Percentiles rank a stretch among this genome's conserved stretches.
These are phyloP conservation scores for Phainopepla nitens DNA, from an alignment of 2,113 vertebrate genomes.

Conservation along the genomic window DNA sequence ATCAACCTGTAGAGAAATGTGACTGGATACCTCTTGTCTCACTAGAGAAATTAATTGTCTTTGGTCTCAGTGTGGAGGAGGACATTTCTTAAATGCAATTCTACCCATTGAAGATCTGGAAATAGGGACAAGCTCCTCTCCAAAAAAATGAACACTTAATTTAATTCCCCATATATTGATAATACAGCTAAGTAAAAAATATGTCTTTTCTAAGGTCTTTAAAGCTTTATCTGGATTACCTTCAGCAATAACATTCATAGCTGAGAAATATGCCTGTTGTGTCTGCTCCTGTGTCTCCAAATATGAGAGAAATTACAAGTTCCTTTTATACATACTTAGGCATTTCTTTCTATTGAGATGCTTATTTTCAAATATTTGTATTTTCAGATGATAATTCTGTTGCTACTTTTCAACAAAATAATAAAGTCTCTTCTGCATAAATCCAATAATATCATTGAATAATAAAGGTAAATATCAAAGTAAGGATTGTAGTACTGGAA, in stretches of 20 bases:
- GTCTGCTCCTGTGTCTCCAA: not conserved
- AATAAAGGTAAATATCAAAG: not conserved
- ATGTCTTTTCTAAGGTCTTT: not conserved
- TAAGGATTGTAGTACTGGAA: not conserved
- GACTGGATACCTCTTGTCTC: not conserved
- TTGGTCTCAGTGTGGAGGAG: not conserved
- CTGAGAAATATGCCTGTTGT: not conserved
- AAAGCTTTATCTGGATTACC: not conserved
- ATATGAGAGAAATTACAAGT: not conserved
- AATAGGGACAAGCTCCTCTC: not conserved
- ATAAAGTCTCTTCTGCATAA: not conserved
- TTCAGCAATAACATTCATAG: not conserved
- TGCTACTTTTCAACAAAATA: not conserved
- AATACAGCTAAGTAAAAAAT: not conserved
- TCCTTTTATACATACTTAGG: not conserved
- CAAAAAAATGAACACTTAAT: not conserved
- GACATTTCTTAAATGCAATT: not conserved
- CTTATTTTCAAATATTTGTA: not conserved
- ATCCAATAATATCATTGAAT: not conserved
- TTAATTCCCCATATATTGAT: not conserved
- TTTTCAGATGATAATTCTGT: not conserved
- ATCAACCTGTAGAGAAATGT: not conserved
- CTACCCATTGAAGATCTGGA: not conserved
- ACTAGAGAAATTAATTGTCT: not conserved
- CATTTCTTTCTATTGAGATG: not conserved